phyloP scores from a whole-genome alignment of 2,797 vertebrate genomes.

The Ambastaia sidthimunki region DNA sequence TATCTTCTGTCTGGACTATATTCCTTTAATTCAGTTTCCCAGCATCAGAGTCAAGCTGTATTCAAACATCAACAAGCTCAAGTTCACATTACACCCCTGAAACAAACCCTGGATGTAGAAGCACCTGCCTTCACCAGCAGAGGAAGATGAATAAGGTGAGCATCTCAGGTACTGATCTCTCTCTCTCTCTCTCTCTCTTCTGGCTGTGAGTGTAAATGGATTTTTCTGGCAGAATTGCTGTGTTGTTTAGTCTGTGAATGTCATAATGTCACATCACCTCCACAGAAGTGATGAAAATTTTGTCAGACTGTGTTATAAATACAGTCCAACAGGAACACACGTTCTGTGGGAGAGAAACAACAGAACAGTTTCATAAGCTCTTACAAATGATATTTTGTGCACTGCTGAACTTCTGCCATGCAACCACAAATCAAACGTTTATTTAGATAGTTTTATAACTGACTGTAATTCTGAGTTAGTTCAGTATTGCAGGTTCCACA shows the following conservation, averaged over 20 bases:
- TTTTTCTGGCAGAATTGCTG: not conserved
- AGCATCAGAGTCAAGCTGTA: not conserved
- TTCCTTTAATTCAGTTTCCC: not conserved
- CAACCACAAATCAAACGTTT: not conserved
- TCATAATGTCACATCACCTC: not conserved
- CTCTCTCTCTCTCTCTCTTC: conserved; percentile 25
- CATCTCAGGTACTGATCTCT: conserved; percentile 25
- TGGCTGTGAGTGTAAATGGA: conserved; percentile 30
- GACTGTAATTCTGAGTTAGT: no score
- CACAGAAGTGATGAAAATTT: conserved; percentile 8
- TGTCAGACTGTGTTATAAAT: conserved; percentile 23
- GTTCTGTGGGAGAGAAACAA: no score
- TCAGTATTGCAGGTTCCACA: not conserved
- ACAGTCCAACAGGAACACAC: not conserved
- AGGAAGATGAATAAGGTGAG: conserved; percentile 7
- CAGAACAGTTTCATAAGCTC: not conserved
- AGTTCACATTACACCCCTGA: conserved; percentile 3
- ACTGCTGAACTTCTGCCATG: not conserved
- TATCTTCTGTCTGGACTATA: not conserved
- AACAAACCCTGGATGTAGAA: not conserved
- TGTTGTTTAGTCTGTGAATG: not conserved
- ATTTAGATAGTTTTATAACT: not conserved
- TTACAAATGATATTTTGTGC: not conserved
- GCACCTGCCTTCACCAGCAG: not conserved
- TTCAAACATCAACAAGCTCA: conserved; percentile 15